These are phyloP conservation scores for Crotalus viridis DNA, from an alignment of 2,113 vertebrate species.

Conservation along the genomic window DNA sequence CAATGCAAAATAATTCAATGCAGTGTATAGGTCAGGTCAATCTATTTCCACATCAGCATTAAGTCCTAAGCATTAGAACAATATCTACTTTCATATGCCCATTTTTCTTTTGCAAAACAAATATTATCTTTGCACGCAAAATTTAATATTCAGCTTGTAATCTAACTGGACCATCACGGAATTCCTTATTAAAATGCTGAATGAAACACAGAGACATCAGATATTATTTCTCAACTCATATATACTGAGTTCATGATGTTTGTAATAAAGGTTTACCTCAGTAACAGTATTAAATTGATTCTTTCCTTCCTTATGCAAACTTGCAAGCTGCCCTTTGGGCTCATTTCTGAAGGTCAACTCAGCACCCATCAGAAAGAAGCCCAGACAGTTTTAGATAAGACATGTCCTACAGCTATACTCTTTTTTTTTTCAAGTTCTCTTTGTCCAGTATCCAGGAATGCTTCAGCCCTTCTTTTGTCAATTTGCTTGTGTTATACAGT, in stretches of 20 bases:
- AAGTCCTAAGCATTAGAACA: conserved; percentile 22
- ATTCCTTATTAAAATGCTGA: conserved; percentile 58
- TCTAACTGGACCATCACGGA: conserved; percentile 41
- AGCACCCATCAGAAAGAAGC: conserved; percentile 80
- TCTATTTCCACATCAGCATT: neutral
- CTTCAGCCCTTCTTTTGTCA: conserved; percentile 8
- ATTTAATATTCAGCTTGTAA: conserved; percentile 10
- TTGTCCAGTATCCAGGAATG: conserved; percentile 40
- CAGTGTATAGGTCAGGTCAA: neutral
- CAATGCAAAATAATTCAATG: neutral
- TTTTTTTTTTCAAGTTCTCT: conserved; percentile 35
- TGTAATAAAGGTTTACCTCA: conserved; percentile 81
- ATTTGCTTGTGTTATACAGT: conserved; percentile 9
- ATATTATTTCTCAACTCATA: conserved; percentile 74
- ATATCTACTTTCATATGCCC: conserved; percentile 15
- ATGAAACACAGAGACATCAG: conserved; percentile 66
- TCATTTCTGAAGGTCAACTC: conserved; percentile 81
- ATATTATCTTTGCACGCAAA: neutral
- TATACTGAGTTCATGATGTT: conserved; percentile 85
- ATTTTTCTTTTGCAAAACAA: conserved; percentile 25
- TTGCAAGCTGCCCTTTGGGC: conserved; percentile 78
- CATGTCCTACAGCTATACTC: conserved; percentile 55
- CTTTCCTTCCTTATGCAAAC: conserved; percentile 94
- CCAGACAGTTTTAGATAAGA: conserved; percentile 74
- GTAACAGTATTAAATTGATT: conserved; percentile 91